Evolutionary conservation across 2,888 invertebrate species (phyloP), one percentile per base, ranked within the genome.

Genomic region (Gandaritis pyraliata): DNA sequence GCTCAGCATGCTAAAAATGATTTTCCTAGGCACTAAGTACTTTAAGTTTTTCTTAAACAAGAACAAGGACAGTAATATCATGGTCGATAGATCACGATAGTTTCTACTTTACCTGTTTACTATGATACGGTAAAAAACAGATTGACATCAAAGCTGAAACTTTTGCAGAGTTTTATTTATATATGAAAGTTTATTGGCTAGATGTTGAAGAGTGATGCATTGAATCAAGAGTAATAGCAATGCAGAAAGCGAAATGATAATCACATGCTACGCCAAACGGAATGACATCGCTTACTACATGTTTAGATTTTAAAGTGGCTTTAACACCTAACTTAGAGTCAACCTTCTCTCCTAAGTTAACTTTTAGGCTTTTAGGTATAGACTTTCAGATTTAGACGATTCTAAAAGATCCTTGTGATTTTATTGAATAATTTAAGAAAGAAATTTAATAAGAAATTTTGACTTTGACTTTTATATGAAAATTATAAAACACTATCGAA

Each of bases 271-370:
- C 15, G 43, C 29, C 45, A 33, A 50, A 38, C n/a, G 13, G 36
- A 55, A 51, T 58, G 39, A 38, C 43, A 58, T 55, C 30, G 30
- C 12, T 12, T 0, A 46, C 18, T 54, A 49, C 46, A 47, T 33
- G 52, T 41, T 6, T 30, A 16, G 49, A 53, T 56, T 64, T 53
- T 64, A 39, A 64, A 64, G 52, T 12, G 53, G 46, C 53, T 63
- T 55, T 43, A 15, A 18, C 5, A 11, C 13, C 8, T 47, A 39
- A 15, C 29, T 47, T 38, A 47, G 18, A 11, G 30, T 47, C 47
- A 4, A 55, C 38, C 29, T 23, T 13, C 18, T 29, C 8, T 23
- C 30, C 23, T 7, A 1, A 39, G 6, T 15, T 13, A 13, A 15
- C 4, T 33, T 10, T 10, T 33, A 33, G 30, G 30, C 6, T 29